Percentiles rank a stretch among this genome's conserved stretches.
Evolutionary conservation across 2,797 vertebrate species (phyloP).

Genomic region (Morelia viridis): DNA sequence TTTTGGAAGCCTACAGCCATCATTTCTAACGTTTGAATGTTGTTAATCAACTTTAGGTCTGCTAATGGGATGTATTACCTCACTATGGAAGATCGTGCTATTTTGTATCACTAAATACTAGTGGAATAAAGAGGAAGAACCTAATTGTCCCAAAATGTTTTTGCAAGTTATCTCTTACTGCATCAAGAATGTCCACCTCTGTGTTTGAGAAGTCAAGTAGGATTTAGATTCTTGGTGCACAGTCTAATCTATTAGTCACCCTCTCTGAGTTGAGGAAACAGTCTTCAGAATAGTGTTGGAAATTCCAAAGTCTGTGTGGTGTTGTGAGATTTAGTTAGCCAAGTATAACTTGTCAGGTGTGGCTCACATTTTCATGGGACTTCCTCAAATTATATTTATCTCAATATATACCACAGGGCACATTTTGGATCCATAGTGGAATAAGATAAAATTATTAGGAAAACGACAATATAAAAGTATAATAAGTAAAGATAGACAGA

Average conservation of each 20-base stretch:
- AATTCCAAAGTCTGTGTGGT: neutral
- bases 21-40: neutral
- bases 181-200: neutral
- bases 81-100: neutral
- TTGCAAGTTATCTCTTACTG: neutral
- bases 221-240: neutral
- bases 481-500: neutral
- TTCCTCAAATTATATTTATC: neutral
- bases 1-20: neutral
- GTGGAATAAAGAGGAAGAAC: neutral
- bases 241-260: neutral
- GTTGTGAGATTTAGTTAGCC: neutral
- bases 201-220: neutral
- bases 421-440: neutral
- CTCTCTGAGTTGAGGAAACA: neutral
- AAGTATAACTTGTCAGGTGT: neutral
- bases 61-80: neutral
- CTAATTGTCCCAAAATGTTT: neutral
- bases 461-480: neutral
- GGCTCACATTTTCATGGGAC: neutral
- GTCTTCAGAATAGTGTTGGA: neutral
- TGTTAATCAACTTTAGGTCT: neutral
- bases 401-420: neutral
- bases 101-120: neutral
- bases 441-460: neutral